Percentiles rank a stretch among this genome's conserved stretches.
Conservation (phyloP, 2,797 vertebrate genomes). For the Tympanoctomys barrerae region DNA sequence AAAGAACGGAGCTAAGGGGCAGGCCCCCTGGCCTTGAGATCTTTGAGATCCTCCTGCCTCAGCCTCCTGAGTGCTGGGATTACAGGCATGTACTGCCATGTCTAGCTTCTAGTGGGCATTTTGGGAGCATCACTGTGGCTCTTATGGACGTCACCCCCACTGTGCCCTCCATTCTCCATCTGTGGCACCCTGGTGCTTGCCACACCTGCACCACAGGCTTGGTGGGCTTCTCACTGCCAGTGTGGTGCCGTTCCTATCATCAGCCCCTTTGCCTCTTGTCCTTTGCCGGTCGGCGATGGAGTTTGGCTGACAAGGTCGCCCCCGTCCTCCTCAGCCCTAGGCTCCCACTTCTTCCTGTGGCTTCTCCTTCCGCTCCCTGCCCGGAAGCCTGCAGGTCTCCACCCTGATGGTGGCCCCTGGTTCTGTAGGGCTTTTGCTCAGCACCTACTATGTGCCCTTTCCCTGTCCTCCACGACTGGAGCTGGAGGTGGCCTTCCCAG, state of each 20-base stretch:
- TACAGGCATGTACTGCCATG: neutral
- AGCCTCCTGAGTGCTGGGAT: neutral
- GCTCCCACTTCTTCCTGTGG: constrained; percentile 41
- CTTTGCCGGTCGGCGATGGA: neutral
- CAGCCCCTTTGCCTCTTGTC: too few relatives aligned
- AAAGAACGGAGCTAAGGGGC: too few relatives aligned
- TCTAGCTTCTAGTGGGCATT: neutral
- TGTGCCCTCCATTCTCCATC: neutral
- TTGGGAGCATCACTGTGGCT: neutral
- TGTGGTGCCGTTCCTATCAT: neutral
- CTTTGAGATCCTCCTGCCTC: neutral
- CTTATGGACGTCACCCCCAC: neutral
- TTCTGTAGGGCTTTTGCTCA: neutral
- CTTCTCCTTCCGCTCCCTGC: neutral
- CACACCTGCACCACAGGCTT: neutral
- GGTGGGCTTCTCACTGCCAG: neutral
- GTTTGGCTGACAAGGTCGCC: neutral
- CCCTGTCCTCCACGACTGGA: neutral
- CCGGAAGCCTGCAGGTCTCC: neutral
- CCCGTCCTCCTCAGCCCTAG: neutral
- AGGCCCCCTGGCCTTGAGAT: neutral
- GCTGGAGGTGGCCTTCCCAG: neutral
- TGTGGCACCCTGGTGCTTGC: neutral
- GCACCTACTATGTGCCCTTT: neutral
- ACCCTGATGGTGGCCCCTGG: neutral